Conservation (phyloP, 2,888 invertebrate species). For the Aphrophora alni region DNA sequence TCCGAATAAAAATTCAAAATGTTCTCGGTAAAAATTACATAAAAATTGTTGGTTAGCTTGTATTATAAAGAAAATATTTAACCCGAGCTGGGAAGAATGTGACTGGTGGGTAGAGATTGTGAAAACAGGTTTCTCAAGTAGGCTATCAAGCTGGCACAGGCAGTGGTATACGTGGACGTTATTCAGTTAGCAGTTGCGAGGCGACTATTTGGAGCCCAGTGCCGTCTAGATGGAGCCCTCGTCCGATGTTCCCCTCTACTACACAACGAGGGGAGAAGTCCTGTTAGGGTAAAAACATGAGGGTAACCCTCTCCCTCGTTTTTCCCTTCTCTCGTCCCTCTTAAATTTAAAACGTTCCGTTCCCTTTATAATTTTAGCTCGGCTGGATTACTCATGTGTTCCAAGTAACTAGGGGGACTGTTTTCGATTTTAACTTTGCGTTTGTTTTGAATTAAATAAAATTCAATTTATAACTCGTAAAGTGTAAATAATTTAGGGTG, state of each 20-base stretch:
- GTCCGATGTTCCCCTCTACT: constrained; percentile 16
- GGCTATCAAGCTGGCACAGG: constrained; percentile 10
- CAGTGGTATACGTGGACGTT: neutral
- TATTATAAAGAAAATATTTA: neutral
- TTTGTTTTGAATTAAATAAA: neutral
- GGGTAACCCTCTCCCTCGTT: constrained; percentile 12
- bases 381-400: neutral
- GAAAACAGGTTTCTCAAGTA: constrained; percentile 34
- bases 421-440: no score
- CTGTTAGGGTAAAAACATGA: neutral
- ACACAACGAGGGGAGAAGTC: constrained; percentile 23
- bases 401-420: neutral
- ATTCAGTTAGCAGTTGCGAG: neutral
- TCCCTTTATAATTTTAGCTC: constrained; percentile 30
- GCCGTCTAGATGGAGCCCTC: neutral
- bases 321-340: neutral
- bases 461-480: neutral
- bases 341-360: constrained; percentile 11
- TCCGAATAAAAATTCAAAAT: neutral
- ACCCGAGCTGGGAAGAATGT: neutral
- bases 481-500: no score
- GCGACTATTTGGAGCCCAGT: neutral
- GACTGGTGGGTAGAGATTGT: neutral
- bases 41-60: neutral
- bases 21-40: neutral